Base-by-base conservation (phyloP, 2,888 invertebrate genomes). In the Tetramorium bicarinatum region DNA sequence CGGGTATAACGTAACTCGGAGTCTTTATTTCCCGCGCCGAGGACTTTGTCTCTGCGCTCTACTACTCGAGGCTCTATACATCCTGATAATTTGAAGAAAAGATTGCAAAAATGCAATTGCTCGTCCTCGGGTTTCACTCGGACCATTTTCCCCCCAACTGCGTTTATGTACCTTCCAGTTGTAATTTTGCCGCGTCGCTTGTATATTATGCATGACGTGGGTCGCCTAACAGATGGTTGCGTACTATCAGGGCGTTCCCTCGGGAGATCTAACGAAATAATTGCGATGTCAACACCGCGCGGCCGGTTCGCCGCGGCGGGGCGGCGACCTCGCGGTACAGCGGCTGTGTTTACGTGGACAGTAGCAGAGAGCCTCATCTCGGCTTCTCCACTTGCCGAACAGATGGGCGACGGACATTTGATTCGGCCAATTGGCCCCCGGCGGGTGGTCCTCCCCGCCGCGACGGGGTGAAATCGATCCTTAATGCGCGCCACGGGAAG, bases 401-500 rank as follows among this genome's bases (percentile, higher is more conserved):
- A 92, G 92, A 92, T 91, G 92, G 87, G 72, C 85, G 66, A 87
- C 77, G 85, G 66, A 81, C 87, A 84, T 91, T 91, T 87, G 91
- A 92, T 90, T 89, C 88, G 89, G 89, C 91, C 91, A 91, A 92
- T 91, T 92, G 90, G 86, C 75, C 90, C 69, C 69, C 89, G 75
- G 81, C 91, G 90, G 90, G 91, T 83, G 87, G 91, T 89, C 86
- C 85, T 64, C n/a, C 77, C 47, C 52, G 44, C 9, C 47, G 38
- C 41, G 74, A 21, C 54, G 56, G 76, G 77, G 61, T 71, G 71
- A 85, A 85, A 87, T 82, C 66, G 71, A 84, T 72, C 85, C 77
- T 84, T 66, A 52, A 81, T 62, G 52, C 44, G 52, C 81, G 52
- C 59, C 21, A 13, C 59, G 71, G 69, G 59, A 83, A 62, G 79